Evolutionary conservation across 2,888 invertebrate species (phyloP).

Genomic region (Diarsia rubi): DNA sequence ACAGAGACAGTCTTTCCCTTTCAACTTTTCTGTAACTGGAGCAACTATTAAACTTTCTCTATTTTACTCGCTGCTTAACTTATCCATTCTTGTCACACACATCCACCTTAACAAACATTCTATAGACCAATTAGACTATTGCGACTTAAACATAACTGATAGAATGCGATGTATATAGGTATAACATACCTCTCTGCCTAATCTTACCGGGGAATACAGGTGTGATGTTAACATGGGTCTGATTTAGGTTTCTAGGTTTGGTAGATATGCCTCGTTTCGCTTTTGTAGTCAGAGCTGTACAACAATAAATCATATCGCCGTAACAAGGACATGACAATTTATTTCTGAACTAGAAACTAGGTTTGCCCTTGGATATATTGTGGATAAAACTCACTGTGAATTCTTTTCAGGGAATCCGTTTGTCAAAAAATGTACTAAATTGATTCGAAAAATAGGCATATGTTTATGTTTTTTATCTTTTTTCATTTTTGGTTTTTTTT

Average conservation of each 20-base stretch:
- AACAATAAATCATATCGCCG: constrained; percentile 26
- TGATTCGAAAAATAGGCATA: neutral
- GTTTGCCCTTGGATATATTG: neutral
- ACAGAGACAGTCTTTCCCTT: no score
- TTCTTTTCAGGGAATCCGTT: neutral
- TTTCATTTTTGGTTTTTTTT: neutral
- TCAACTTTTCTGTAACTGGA: no score
- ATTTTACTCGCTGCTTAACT: no score
- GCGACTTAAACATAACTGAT: neutral
- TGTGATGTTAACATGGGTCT: constrained; percentile 19
- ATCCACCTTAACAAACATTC: no score
- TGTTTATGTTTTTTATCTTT: no score
- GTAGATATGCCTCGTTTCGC: neutral
- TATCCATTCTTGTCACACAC: no score
- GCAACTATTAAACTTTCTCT: no score
- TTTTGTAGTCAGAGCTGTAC: constrained; percentile 9
- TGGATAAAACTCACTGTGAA: neutral
- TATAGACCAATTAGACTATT: neutral
- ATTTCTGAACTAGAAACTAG: constrained; percentile 16
- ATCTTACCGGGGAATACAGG: neutral
- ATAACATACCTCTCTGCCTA: neutral
- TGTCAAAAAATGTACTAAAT: neutral
- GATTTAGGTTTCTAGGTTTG: constrained; percentile 28
- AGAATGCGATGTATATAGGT: neutral
- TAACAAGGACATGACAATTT: constrained; percentile 35